Conservation (phyloP, 2,888 invertebrate species). For the Acanthacorydalis orientalis region DNA sequence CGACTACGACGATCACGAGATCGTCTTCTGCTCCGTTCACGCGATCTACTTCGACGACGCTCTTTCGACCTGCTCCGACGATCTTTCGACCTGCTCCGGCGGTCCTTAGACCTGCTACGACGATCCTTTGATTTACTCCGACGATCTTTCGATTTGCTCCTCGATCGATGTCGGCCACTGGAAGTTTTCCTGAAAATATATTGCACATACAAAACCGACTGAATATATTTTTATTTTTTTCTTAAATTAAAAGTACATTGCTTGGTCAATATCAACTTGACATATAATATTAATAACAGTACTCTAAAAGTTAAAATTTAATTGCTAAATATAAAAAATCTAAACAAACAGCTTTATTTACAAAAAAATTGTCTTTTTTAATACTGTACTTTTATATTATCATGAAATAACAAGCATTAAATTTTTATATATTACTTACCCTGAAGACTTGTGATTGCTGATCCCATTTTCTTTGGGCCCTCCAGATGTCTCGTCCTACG, state of each 20-base stretch:
- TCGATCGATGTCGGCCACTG: constrained; percentile 1
- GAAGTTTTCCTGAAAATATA: constrained; percentile 3
- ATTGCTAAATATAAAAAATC: too few relatives aligned
- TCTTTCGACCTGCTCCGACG: constrained; percentile 17
- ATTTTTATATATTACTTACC: constrained; percentile 26
- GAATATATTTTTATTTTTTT: constrained; percentile 3
- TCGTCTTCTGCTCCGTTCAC: constrained; percentile 9
- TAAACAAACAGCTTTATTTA: too few relatives aligned
- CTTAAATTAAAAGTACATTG: too few relatives aligned
- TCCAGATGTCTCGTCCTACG: constrained; percentile 32
- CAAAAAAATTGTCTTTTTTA: too few relatives aligned
- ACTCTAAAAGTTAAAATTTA: too few relatives aligned
- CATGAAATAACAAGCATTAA: constrained; percentile 1
- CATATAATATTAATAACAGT: too few relatives aligned
- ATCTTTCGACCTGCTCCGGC: constrained; percentile 10
- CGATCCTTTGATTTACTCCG: constrained; percentile 4
- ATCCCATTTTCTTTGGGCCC: constrained; percentile 44
- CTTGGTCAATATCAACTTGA: too few relatives aligned
- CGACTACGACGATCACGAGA: constrained; percentile 13
- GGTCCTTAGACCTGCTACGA: constrained; percentile 11
- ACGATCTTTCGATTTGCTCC: constrained; percentile 2
- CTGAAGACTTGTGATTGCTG: constrained; percentile 28
- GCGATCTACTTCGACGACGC: constrained; percentile 11
- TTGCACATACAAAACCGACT: not conserved
- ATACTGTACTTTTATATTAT: too few relatives aligned